A percentile compares a stretch with the other conserved stretches of the same genome.
Evolutionary conservation across 2,113 vertebrate genomes (phyloP).

Genomic region (Brienomyrus longianalis): DNA sequence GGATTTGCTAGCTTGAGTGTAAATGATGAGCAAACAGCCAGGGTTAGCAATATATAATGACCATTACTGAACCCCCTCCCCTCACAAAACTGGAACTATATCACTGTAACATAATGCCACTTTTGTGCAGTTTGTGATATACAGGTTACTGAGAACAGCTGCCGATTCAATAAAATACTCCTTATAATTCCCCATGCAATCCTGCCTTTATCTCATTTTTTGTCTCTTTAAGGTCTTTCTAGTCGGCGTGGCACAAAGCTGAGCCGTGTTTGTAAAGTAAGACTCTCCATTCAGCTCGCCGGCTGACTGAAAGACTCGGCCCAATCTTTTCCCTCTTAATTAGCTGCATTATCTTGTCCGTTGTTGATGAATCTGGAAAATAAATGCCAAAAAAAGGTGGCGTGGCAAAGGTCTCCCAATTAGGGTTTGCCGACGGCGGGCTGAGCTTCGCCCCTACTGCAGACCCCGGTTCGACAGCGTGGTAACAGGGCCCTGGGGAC

Average conservation of each 20-base stretch:
- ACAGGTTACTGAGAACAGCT: neutral
- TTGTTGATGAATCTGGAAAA: constrained; percentile 65
- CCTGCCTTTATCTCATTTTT: neutral
- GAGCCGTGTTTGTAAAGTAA: neutral
- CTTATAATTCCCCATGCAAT: neutral
- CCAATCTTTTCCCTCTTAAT: constrained; percentile 50
- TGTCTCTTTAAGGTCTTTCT: neutral
- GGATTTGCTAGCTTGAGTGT: neutral
- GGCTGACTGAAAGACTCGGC: neutral
- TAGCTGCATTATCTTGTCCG: constrained; percentile 60
- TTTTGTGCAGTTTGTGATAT: neutral
- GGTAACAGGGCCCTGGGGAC: constrained; percentile 69
- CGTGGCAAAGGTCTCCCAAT: constrained; percentile 64
- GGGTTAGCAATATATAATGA: neutral
- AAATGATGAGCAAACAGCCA: neutral
- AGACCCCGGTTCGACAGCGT: constrained; percentile 58
- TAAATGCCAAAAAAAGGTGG: constrained; percentile 63
- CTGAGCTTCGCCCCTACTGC: constrained; percentile 53
- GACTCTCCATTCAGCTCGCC: neutral
- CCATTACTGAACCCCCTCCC: neutral
- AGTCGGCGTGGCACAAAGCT: too few species aligned
- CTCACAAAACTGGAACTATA: neutral
- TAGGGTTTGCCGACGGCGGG: constrained; percentile 58
- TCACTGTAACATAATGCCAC: neutral
- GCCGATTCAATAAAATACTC: neutral